Conservation (phyloP, 1,140 invertebrate species). For the Paraescarpia echinospica region DNA sequence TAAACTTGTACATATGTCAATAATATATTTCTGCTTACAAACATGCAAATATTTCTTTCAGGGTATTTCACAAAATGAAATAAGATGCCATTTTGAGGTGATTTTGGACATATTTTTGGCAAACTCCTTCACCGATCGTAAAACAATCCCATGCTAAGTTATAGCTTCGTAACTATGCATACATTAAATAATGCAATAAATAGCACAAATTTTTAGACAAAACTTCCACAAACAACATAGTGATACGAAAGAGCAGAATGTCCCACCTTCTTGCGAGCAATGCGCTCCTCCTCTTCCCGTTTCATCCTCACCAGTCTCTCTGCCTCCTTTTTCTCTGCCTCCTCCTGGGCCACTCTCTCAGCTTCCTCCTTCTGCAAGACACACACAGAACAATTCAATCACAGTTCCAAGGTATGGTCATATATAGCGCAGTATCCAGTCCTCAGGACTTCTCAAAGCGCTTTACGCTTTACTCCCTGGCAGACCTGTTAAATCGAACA, state of each 20-base stretch:
- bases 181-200: background rate
- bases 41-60: too few relatives aligned
- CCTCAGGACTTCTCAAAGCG: too few relatives aligned
- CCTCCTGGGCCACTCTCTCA: constrained; percentile 20
- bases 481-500: too few relatives aligned
- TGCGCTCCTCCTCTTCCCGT: constrained; percentile 22
- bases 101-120: too few relatives aligned
- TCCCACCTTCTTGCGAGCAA: constrained; percentile 23
- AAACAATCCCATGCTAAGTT: too few relatives aligned
- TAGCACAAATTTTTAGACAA: background rate
- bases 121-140: too few relatives aligned
- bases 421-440: background rate
- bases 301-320: constrained; percentile 18
- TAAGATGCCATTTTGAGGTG: too few relatives aligned
- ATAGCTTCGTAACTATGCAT: background rate
- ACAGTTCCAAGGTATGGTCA: background rate
- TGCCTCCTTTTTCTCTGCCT: constrained; percentile 17
- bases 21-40: too few relatives aligned
- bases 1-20: too few relatives aligned
- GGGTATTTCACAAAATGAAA: too few relatives aligned
- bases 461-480: too few relatives aligned
- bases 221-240: background rate
- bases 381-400: background rate
- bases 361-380: constrained; percentile 19
- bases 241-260: background rate